Conservation (phyloP, 1,140 invertebrate species). For the Drosophila orosa region DNA sequence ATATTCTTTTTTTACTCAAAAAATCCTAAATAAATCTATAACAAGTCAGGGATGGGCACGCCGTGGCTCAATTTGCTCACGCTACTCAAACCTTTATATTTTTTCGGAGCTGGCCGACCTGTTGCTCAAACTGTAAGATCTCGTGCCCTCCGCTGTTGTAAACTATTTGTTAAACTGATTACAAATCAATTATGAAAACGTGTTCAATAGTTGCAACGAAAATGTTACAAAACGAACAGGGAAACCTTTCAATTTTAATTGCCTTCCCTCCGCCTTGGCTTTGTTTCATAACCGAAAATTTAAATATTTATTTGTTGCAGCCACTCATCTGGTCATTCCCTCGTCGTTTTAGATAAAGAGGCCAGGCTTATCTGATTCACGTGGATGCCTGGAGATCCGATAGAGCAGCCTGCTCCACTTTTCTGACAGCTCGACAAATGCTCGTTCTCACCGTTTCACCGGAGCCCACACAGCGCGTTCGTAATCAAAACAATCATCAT, state of each 20-base stretch:
- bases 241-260: background rate
- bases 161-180: background rate
- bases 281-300: slow-evolving; percentile 1
- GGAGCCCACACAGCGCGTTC: slow-evolving; percentile 39
- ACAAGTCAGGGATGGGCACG: no score
- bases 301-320: slow-evolving; percentile 7
- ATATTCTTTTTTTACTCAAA: no score
- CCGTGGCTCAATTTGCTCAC: no score
- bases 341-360: slow-evolving; percentile 25
- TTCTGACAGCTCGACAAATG: slow-evolving; percentile 50
- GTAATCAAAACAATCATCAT: slow-evolving; percentile 18
- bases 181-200: background rate
- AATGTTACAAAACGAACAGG: background rate
- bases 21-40: no score
- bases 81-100: no score
- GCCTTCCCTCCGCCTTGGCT: background rate
- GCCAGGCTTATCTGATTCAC: slow-evolving; percentile 44
- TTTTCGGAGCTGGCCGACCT: no score
- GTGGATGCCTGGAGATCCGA: slow-evolving; percentile 18
- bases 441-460: slow-evolving; percentile 19
- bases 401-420: slow-evolving; percentile 30
- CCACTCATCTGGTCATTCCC: slow-evolving; percentile 22
- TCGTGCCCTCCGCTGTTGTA: no score
- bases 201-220: background rate
- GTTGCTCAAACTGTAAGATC: no score